Conservation (phyloP, 30 jellyfish, hydroid and myxozoan genomes). For the Cassiopea xamachana region DNA sequence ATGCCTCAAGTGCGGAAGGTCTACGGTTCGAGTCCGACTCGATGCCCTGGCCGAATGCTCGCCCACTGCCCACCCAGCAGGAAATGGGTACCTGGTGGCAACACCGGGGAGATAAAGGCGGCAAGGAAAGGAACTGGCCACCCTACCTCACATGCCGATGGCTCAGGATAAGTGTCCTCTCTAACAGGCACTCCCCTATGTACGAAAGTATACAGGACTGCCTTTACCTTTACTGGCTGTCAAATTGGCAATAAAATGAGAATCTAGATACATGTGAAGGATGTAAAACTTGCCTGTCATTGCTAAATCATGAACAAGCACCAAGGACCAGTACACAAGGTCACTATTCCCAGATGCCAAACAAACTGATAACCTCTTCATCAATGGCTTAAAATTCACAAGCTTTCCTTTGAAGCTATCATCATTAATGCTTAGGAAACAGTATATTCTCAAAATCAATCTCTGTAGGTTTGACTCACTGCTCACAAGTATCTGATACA, state of each 20-base stretch:
- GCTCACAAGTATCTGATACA: constrained; percentile 70
- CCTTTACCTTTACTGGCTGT: not conserved
- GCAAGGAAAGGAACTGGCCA: no score
- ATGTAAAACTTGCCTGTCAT: constrained; percentile 70
- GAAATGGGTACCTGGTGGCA: no score
- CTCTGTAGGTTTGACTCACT: constrained; percentile 83
- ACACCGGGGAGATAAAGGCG: no score
- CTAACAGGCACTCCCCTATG: no score
- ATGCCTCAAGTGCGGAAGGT: no score
- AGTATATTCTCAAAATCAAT: constrained; percentile 72
- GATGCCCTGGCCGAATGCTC: no score
- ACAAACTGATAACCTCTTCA: constrained; percentile 79
- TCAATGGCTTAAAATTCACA: constrained; percentile 61
- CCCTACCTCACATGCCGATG: no score
- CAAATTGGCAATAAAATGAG: not conserved
- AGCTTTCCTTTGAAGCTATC: constrained; percentile 56
- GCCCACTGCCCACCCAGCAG: no score
- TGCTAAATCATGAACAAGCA: constrained; percentile 87
- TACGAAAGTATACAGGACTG: not conserved
- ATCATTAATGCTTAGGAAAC: constrained; percentile 77
- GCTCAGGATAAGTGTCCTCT: no score
- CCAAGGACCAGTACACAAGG: constrained; percentile 81
- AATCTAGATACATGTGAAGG: no score
- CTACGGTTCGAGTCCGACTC: no score
- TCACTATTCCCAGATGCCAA: constrained; percentile 85